These are phyloP conservation scores for Anas bahamensis DNA, from an alignment of 2,797 vertebrate species.

Conservation along the genomic window DNA sequence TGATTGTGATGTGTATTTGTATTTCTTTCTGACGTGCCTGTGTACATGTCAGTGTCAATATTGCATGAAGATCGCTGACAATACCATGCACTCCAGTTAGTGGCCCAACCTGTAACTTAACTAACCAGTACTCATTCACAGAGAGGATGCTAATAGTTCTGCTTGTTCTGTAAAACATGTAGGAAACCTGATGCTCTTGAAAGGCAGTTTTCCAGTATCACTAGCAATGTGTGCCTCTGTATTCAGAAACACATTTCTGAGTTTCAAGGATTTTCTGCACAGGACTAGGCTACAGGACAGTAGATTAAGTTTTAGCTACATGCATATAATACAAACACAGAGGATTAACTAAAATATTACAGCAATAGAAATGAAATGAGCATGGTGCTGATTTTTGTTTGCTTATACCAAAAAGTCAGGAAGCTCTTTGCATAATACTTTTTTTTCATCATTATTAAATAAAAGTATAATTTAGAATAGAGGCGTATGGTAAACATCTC, in stretches of 20 bases:
- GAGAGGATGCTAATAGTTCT: not conserved
- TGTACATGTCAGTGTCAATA: slow-evolving; percentile 46
- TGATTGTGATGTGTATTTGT: slow-evolving; percentile 44
- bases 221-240: not conserved
- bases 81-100: slow-evolving; percentile 40
- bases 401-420: not conserved
- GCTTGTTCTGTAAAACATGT: not conserved
- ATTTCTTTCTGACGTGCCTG: slow-evolving; percentile 39
- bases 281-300: not conserved
- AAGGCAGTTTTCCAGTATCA: not conserved
- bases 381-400: not conserved
- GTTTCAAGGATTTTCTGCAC: slow-evolving; percentile 60
- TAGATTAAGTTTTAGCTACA: not conserved
- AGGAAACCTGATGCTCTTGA: not conserved
- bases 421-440: not conserved
- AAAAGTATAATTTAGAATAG: not conserved
- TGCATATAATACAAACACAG: not conserved
- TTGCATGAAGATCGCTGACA: slow-evolving; percentile 20
- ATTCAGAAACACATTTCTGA: not conserved
- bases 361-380: not conserved
- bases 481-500: not conserved
- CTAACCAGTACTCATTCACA: not conserved
- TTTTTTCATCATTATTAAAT: too few relatives aligned
- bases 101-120: not conserved
- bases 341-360: not conserved